phyloP scores from a whole-genome alignment of 2,888 invertebrate species.

The Parasteatoda lunata region DNA sequence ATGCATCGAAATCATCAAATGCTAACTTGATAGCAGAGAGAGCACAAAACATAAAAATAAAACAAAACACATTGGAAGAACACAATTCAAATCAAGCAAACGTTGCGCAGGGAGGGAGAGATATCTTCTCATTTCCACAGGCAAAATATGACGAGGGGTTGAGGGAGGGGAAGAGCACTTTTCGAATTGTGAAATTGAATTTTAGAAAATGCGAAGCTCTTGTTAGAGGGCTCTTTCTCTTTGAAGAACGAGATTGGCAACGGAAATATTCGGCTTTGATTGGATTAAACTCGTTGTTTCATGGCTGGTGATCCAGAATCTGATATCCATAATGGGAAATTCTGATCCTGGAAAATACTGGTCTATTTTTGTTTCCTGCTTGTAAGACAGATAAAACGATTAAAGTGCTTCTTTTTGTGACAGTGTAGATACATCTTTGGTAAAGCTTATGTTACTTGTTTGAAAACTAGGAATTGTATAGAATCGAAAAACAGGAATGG shows the following conservation, averaged over 20 bases:
- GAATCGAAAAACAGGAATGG: no score
- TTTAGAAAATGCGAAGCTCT: slow-evolving; percentile 52
- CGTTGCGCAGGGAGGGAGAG: background rate
- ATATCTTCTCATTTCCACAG: background rate
- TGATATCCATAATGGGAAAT: slow-evolving; percentile 33
- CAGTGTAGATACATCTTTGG: no score
- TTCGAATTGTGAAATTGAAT: slow-evolving; percentile 42
- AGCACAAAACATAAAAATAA: background rate
- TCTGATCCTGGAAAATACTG: no score
- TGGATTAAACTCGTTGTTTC: slow-evolving; percentile 44
- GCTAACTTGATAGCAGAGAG: no score
- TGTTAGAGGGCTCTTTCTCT: slow-evolving; percentile 14
- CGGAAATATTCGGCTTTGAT: background rate
- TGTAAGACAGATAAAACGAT: no score
- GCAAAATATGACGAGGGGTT: background rate
- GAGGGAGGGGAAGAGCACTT: background rate
- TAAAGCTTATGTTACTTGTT: no score
- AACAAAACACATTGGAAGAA: background rate
- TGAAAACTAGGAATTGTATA: no score
- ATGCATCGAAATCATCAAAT: background rate
- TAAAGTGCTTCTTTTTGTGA: no score
- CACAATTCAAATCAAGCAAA: background rate
- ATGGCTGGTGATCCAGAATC: slow-evolving; percentile 33
- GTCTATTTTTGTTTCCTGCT: no score
- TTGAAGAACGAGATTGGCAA: background rate